These are phyloP conservation scores for Megamerina dolium DNA, from an alignment of 2,888 invertebrate species.

Conservation along the genomic window DNA sequence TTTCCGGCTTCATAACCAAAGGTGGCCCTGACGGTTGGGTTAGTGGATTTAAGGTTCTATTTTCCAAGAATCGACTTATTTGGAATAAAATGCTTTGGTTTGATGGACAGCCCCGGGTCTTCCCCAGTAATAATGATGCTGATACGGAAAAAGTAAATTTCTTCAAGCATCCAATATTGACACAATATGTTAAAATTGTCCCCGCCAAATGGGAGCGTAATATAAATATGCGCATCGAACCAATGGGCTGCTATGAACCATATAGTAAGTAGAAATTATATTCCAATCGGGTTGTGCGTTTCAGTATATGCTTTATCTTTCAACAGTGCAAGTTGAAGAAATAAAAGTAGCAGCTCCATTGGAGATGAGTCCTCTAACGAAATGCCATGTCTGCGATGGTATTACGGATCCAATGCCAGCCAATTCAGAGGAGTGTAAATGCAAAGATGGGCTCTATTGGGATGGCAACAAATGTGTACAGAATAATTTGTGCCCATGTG, in stretches of 20 bases:
- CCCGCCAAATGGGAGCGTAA: constrained; percentile 68
- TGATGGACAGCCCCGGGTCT: constrained; percentile 54
- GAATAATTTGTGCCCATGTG: constrained; percentile 71
- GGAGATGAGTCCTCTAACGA: constrained; percentile 17
- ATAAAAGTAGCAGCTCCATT: background rate
- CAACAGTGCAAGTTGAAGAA: background rate
- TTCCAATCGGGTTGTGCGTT: too few relatives aligned
- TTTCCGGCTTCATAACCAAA: constrained; percentile 73
- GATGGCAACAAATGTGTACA: constrained; percentile 69
- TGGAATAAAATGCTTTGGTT: constrained; percentile 66
- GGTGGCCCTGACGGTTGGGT: constrained; percentile 70
- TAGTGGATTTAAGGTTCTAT: constrained; percentile 64
- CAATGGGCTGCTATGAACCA: constrained; percentile 71
- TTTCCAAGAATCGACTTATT: constrained; percentile 63
- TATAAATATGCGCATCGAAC: constrained; percentile 69
- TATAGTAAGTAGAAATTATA: constrained; percentile 60
- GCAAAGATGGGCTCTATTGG: constrained; percentile 58
- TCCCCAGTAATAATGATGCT: constrained; percentile 68
- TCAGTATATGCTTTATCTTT: too few relatives aligned
- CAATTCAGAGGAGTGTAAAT: constrained; percentile 50
- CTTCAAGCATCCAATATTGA: constrained; percentile 67
- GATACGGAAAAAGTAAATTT: constrained; percentile 57
- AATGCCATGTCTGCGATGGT: constrained; percentile 55
- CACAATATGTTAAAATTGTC: constrained; percentile 64
- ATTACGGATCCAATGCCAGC: constrained; percentile 17